Percentiles rank a stretch among this genome's conserved stretches.
Conservation (phyloP, 2,797 vertebrate species). For the Sebastes matsubarae region DNA sequence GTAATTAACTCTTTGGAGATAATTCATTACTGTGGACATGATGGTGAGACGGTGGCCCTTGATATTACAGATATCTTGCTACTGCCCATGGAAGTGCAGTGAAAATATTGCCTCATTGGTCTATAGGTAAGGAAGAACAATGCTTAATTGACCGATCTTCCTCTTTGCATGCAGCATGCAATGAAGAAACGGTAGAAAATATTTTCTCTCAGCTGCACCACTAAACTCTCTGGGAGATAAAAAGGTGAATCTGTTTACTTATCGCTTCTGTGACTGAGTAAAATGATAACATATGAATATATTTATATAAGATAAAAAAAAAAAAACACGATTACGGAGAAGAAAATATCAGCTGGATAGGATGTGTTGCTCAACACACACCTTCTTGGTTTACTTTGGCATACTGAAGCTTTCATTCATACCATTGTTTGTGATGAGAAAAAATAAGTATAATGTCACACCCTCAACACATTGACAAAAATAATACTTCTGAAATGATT, state of each 20-base stretch:
- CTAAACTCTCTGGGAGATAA: not conserved
- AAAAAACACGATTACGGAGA: not conserved
- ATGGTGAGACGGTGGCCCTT: no score
- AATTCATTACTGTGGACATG: no score
- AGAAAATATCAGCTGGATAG: not conserved
- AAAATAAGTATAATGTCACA: not conserved
- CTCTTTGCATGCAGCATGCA: no score
- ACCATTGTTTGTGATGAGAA: not conserved
- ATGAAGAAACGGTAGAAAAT: no score
- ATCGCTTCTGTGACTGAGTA: not conserved
- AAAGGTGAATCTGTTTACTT: not conserved
- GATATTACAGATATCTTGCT: no score
- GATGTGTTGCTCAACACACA: not conserved
- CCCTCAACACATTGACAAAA: slow-evolving; percentile 7
- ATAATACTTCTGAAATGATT: slow-evolving; percentile 59
- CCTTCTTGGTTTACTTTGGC: not conserved
- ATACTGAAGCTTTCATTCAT: slow-evolving; percentile 7
- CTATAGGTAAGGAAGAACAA: no score
- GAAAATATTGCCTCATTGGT: no score
- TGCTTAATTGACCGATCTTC: no score
- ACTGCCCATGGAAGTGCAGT: no score
- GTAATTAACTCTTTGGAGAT: no score
- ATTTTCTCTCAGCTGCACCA: not conserved
- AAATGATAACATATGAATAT: not conserved
- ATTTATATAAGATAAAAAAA: not conserved